Evolutionary conservation across 2,888 invertebrate genomes (phyloP), one percentile per base, ranked within the genome.

Genomic region (Bibio marci): DNA sequence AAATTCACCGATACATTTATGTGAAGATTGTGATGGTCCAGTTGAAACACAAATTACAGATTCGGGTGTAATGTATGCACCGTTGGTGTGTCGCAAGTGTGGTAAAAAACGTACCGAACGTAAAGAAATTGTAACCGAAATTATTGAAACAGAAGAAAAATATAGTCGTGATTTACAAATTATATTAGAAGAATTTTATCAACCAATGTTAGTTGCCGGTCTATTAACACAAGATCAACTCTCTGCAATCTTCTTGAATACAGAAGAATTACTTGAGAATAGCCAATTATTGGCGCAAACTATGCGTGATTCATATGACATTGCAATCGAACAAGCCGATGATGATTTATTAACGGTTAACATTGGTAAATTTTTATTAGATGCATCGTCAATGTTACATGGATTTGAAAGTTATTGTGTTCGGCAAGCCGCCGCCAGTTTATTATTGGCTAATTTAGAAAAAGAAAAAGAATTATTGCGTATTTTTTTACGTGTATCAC

Each of bases 381-480:
- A 92, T 55, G 86, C 88, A 25, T 80, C 85, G 42, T 80, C 82
- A 40, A 91, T 94, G 91, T 68, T 95, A 49, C 81, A 87, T 53
- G 88, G 88, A 28, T 95, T 94, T 59, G 91, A 92, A 63, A 85
- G 81, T 38, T 95, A 94, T 58, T 94, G 94, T 59, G 82, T 92
- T 27, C 75, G 90, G 47, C 92, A 92, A 71, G 90, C 87, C 38
- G 75, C 80, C 35, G 90, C 92, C 27, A 87, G 88, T 45, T 65
- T 90, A 39, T 66, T 91, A 30, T 63, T 94, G 46, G 86, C 90
- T 45, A 86, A 87, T 56, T 67, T 92, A 42, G 91, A 92, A 65
- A 88, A 90, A 63, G 92, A 94, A 56, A 91, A 91, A 60, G 92
- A 94, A 59, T 70, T 94, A 41, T 66, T 94, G 48, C 70, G 90